Evolutionary conservation across 2,797 vertebrate species (phyloP).

Genomic region (Tapera naevia): DNA sequence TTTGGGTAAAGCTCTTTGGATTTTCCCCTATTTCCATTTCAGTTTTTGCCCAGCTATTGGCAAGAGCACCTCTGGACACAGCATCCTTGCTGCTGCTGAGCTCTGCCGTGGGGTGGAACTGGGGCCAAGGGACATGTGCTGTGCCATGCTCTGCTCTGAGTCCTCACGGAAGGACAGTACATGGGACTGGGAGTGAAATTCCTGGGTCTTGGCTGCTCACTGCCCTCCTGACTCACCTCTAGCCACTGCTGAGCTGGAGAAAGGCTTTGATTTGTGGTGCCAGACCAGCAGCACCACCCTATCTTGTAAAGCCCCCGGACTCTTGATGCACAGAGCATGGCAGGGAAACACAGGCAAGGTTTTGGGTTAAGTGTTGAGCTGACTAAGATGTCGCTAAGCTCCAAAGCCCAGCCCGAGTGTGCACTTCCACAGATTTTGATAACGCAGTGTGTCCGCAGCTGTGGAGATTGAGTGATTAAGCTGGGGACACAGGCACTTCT

Average conservation of each 20-base stretch:
- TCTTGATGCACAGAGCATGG: fast-evolving
- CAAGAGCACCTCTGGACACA: neutral
- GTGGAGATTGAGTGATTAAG: neutral
- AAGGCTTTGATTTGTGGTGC: neutral
- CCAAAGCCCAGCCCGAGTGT: neutral
- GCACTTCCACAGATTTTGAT: neutral
- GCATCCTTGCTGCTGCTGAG: neutral
- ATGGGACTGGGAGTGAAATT: fast-evolving
- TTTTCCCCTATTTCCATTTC: neutral
- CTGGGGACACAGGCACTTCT: neutral
- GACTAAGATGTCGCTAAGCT: neutral
- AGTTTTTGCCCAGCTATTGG: neutral
- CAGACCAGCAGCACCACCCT: neutral
- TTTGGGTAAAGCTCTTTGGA: neutral
- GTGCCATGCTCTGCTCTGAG: neutral
- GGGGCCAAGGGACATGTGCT: fast-evolving
- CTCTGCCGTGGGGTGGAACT: fast-evolving
- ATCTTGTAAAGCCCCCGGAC: neutral
- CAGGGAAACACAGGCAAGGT: neutral
- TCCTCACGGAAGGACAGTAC: neutral
- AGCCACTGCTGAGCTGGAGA: neutral
- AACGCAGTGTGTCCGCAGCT: neutral
- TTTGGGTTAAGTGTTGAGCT: neutral
- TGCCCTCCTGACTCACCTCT: neutral
- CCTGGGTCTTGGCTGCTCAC: neutral